These are phyloP conservation scores for Trachelus iudaicus DNA, from an alignment of 2,888 invertebrate species.

Conservation along the genomic window DNA sequence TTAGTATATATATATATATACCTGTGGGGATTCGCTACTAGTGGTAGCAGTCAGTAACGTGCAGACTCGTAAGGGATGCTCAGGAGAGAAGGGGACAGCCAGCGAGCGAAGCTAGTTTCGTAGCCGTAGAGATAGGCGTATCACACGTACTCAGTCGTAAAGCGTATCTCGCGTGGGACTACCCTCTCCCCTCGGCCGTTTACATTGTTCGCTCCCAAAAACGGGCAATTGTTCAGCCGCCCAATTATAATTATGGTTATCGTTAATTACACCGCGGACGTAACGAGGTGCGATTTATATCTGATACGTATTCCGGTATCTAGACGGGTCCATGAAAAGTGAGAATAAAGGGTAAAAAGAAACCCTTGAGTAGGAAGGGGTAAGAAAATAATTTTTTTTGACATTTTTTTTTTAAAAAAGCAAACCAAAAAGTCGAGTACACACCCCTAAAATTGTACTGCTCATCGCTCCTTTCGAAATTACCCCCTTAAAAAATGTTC, in stretches of 20 bases:
- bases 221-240: not conserved
- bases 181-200: conserved; percentile 9
- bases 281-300: not conserved
- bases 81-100: not conserved
- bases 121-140: conserved; percentile 25
- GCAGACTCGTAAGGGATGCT: conserved; percentile 5
- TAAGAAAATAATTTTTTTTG: not conserved
- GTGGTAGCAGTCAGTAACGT: conserved; percentile 8
- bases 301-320: not conserved
- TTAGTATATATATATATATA: not conserved
- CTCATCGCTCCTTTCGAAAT: not conserved
- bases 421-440: too few species aligned
- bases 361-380: not conserved
- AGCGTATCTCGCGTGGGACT: conserved; percentile 26
- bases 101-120: conserved; percentile 7
- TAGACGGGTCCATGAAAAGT: not conserved
- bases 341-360: not conserved
- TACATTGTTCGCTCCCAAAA: not conserved
- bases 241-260: not conserved
- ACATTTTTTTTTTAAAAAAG: too few species aligned
- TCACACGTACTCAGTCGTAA: conserved; percentile 39
- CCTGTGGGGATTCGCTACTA: not conserved
- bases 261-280: not conserved
- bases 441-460: not conserved
- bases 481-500: not conserved